Percentiles rank a stretch among this genome's conserved stretches.
phyloP scores from a whole-genome alignment of 2,888 invertebrate species.

The Aporophyla lueneburgensis region DNA sequence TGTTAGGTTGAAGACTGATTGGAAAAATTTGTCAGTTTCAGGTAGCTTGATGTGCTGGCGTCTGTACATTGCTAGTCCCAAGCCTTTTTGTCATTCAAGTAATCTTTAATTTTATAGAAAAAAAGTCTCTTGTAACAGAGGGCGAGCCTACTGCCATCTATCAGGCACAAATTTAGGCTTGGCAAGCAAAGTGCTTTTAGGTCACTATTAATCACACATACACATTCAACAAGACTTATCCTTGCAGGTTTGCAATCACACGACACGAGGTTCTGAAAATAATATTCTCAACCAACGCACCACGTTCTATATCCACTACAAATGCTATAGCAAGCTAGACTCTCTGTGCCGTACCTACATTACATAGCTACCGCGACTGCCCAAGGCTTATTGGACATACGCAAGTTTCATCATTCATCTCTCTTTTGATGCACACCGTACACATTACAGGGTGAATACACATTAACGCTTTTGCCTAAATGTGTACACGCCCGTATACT shows the following conservation, averaged over 20 bases:
- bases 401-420: slow-evolving; percentile 30
- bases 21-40: no score
- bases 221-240: background rate
- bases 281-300: background rate
- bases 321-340: no score
- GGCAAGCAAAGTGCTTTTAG: background rate
- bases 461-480: slow-evolving; percentile 30
- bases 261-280: background rate
- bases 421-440: slow-evolving; percentile 36
- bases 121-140: background rate
- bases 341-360: no score
- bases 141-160: no score
- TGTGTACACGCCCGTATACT: slow-evolving; percentile 51
- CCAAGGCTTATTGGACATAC: slow-evolving; percentile 10
- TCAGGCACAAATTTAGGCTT: no score
- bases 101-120: no score
- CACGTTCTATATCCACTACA: background rate
- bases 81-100: no score
- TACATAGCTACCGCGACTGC: slow-evolving; percentile 13
- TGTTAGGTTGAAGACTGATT: no score
- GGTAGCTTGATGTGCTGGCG: no score
- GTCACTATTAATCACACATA: background rate
- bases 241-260: background rate
- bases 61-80: no score
- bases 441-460: slow-evolving; percentile 25